Base-by-base conservation (phyloP, 2,888 invertebrate genomes). In the Pollenia labialis region DNA sequence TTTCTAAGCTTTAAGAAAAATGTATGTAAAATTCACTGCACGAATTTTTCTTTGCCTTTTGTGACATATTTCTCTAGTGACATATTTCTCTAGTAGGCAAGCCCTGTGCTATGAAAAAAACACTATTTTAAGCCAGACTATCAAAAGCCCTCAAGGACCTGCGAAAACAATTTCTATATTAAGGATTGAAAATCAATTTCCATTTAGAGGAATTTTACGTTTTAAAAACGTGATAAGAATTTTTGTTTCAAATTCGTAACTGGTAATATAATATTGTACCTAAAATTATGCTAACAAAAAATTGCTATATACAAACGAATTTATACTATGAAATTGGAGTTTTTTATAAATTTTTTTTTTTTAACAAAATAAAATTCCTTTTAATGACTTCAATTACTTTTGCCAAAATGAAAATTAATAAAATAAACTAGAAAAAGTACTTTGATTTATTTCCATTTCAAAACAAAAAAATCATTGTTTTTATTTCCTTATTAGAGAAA, bases 381-480 rank as follows among this genome's bases (percentile, higher is more conserved):
- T 75, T 82, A 79, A 85, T 85, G 69, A 82, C 44, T 85, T 62
- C 46, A 72, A 77, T 77, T 85, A 58, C 64, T 75, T 69, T 80
- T 72, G 50, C 50, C n/a, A 32, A 69, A 64, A n/a, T n/a, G 44
- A 72, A 68, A 66, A 62, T 32, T 32, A 32, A 32, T 32, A 69
- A 16, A 66, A 14, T 11, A 40, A 54, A 48, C 14, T 44, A 74
- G 6, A 46, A 48, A 85, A 74, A 52, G 40, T 84, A 32, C 44
- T 80, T 68, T 79, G 68, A 79, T 74, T 82, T 82, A 77, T 81
- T 77, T 68, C 77, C 81, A 81, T 85, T 81, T 77, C 23, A 23
- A 23, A 23, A 23, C 23, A 23, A 23, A 18, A 81, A 14, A 46
- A 32, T 56, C 46, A 42, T 50, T 76, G 14, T 44, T 11, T 11